These are phyloP conservation scores for Varanus komodoensis DNA, from an alignment of 2,113 vertebrate species.

Conservation along the genomic window DNA sequence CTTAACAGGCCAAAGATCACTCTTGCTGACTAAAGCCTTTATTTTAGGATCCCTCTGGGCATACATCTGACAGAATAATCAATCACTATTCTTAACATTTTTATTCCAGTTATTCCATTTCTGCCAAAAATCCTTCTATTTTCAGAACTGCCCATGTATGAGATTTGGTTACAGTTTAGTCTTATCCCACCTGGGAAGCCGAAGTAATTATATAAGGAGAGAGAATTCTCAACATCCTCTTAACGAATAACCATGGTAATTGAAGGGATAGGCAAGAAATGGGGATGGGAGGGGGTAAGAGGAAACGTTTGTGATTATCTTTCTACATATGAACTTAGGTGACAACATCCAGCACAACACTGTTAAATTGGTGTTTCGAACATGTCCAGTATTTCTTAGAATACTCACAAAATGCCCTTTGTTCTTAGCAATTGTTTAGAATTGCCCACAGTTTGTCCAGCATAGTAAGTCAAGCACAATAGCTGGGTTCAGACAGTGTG, in stretches of 20 bases:
- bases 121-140: conserved; percentile 27
- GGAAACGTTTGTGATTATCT: not conserved
- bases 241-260: not conserved
- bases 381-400: not conserved
- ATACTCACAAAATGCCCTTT: not conserved
- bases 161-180: conserved; percentile 12
- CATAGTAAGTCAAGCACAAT: too few relatives aligned
- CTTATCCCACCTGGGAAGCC: conserved; percentile 29
- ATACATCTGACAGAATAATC: conserved; percentile 32
- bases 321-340: not conserved
- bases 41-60: conserved; percentile 23
- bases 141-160: conserved; percentile 14
- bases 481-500: too few relatives aligned
- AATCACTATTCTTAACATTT: conserved; percentile 23
- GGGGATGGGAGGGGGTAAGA: not conserved
- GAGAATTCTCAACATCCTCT: not conserved
- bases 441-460: not conserved
- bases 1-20: conserved; percentile 30
- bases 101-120: conserved; percentile 17
- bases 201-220: not conserved
- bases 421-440: not conserved
- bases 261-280: not conserved
- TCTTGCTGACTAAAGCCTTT: conserved; percentile 28
- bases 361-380: not conserved
- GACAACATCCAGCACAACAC: not conserved